Evolutionary conservation across 2,888 invertebrate genomes (phyloP).

Genomic region (Acleris emargana): DNA sequence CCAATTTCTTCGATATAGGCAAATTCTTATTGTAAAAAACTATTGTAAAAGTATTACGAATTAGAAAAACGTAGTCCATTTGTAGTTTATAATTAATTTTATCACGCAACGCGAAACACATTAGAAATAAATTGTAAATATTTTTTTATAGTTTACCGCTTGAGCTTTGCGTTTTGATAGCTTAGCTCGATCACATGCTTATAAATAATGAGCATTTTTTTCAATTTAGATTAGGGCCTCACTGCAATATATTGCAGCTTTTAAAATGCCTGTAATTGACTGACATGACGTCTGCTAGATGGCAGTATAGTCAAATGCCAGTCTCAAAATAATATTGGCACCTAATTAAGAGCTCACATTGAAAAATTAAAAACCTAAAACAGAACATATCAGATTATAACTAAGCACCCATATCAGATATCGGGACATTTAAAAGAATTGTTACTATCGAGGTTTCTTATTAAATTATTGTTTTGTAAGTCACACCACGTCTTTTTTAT

Average conservation of each 20-base stretch:
- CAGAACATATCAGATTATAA: constrained; percentile 40
- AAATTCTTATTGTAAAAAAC: constrained; percentile 57
- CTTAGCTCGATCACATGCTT: constrained; percentile 43
- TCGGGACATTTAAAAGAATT: too few relatives aligned
- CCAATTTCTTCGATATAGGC: constrained; percentile 69
- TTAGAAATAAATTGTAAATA: constrained; percentile 58
- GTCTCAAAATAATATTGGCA: background rate
- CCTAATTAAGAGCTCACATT: constrained; percentile 1
- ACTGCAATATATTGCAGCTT: constrained; percentile 15
- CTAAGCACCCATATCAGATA: constrained; percentile 31
- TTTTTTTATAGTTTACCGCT: constrained; percentile 49
- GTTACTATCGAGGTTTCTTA: too few relatives aligned
- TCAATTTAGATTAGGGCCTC: constrained; percentile 11
- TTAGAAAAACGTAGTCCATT: constrained; percentile 59
- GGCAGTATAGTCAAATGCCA: constrained; percentile 22
- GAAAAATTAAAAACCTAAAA: constrained; percentile 24
- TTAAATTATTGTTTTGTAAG: background rate
- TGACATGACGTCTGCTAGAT: constrained; percentile 26
- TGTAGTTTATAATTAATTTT: constrained; percentile 53
- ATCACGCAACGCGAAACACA: constrained; percentile 53
- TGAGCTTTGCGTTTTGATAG: constrained; percentile 46
- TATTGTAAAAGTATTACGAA: constrained; percentile 72
- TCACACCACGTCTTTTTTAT: background rate
- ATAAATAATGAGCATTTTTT: constrained; percentile 26
- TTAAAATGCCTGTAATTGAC: constrained; percentile 23